Conservation (phyloP, 2,888 invertebrate species). For the Adineta ricciae region DNA sequence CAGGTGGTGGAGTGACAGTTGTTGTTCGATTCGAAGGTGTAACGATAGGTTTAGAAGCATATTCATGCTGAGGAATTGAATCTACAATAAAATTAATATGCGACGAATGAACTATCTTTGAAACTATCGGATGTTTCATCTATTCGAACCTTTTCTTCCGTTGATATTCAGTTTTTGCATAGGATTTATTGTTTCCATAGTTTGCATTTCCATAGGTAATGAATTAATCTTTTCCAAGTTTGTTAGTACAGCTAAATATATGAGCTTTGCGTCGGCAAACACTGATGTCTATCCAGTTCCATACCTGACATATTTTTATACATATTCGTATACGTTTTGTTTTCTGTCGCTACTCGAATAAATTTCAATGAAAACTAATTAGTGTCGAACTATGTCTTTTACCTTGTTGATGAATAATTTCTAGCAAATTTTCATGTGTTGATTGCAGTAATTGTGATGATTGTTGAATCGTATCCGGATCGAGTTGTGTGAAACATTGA, state of each 20-base stretch:
- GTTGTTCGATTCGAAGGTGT: neutral
- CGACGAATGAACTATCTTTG: neutral
- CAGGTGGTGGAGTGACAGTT: neutral
- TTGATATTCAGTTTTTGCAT: neutral
- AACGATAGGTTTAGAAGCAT: neutral
- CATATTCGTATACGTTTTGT: neutral
- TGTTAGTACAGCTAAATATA: neutral
- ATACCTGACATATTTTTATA: conserved; percentile 21
- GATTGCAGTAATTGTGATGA: neutral
- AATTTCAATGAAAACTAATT: neutral
- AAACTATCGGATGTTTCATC: too few relatives aligned
- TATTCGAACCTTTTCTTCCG: neutral
- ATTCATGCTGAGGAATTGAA: neutral
- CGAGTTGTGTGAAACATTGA: neutral
- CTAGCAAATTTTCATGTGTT: neutral
- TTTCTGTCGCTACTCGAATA: neutral
- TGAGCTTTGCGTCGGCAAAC: neutral
- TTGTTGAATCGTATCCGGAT: neutral
- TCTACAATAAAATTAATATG: neutral
- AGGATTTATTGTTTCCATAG: neutral
- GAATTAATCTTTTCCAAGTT: conserved; percentile 17
- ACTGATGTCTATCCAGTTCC: neutral
- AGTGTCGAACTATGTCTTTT: neutral
- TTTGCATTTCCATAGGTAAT: neutral
- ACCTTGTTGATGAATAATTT: neutral